Evolutionary conservation across 2,888 invertebrate genomes (phyloP), one percentile per base, ranked within the genome.

Genomic region (Pharmacophagus antenor): DNA sequence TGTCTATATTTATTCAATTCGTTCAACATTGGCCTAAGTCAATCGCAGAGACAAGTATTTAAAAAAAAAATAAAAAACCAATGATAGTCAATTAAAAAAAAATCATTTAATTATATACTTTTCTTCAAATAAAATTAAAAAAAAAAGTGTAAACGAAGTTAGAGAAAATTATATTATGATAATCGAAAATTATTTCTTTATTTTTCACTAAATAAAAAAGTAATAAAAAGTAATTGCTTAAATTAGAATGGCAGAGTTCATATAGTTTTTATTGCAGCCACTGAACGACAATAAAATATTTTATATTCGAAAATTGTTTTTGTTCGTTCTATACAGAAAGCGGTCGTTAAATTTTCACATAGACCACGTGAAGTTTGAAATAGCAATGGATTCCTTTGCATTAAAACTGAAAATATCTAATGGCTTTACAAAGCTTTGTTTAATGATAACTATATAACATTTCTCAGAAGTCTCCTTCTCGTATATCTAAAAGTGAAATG

Each of bases 231-330:
- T 52, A 41, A 41, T 48, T 10, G 21, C 37, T 22, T 27, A 46
- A 58, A 42, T 58, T 46, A 52, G 46, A 51, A 58, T 46, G 46
- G 57, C 37, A 18, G 37, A 52, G 37, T 51, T 44, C 8, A 22
- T 58, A 37, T 46, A 22, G 57, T 44, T 57, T 55, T 58, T 46
- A 58, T 52, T 58, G 51, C 57, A 47, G 27, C 25, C 41, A 17
- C 7, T 25, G 50, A 27, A 57, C 27, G 50, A 25, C 42, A 22
- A 51, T 58, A 44, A 58, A 58, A 52, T 51, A 52, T 51, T 31
- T 46, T 44, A 52, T 46, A 51, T 46, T 22, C 44, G 50, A 31
- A 57, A 50, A 57, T 46, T 58, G 57, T 51, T 58, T n/a, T 58
- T 46, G 51, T 58, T 58, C 51, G 46, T 41, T 46, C 27, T 46